Conservation (phyloP, 1,140 invertebrate genomes). For the Trissolcus basalis region DNA sequence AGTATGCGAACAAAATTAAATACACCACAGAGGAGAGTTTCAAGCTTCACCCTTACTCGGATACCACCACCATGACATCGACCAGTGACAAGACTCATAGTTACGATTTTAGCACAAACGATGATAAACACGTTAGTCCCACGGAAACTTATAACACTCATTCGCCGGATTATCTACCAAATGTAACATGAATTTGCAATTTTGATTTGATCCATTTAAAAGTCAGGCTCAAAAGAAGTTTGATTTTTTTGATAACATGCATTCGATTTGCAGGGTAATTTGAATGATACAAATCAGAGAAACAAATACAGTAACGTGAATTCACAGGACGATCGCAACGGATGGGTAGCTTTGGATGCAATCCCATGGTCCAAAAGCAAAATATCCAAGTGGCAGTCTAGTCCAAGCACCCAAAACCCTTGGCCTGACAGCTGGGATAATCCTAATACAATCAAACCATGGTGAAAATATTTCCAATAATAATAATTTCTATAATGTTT, state of each 20-base stretch:
- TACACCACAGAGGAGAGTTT: constrained; percentile 67
- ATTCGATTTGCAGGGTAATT: constrained; percentile 59
- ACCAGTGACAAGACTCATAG: constrained; percentile 11
- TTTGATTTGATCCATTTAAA: too few relatives aligned
- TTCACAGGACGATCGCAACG: constrained; percentile 82
- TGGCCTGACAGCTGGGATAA: constrained; percentile 73
- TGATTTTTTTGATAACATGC: too few relatives aligned
- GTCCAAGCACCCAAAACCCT: constrained; percentile 74
- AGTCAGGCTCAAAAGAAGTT: too few relatives aligned
- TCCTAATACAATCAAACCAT: constrained; percentile 68
- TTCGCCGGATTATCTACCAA: constrained; percentile 8
- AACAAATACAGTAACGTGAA: constrained; percentile 72
- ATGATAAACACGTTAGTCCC: constrained; percentile 13
- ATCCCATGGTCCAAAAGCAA: constrained; percentile 87
- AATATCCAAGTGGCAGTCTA: constrained; percentile 86
- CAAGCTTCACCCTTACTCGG: constrained; percentile 48
- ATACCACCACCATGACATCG: constrained; percentile 15
- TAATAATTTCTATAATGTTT: not conserved
- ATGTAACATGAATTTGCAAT: constrained; percentile 3
- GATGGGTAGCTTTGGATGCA: constrained; percentile 86
- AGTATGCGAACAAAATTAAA: constrained; percentile 78
- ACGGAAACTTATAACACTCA: constrained; percentile 32
- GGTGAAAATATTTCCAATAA: constrained; percentile 38
- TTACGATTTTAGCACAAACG: constrained; percentile 20
- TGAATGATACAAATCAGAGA: constrained; percentile 73